Conservation (phyloP, 37 sponge, comb jelly and placozoan species). For the Tethya wilhelma region DNA sequence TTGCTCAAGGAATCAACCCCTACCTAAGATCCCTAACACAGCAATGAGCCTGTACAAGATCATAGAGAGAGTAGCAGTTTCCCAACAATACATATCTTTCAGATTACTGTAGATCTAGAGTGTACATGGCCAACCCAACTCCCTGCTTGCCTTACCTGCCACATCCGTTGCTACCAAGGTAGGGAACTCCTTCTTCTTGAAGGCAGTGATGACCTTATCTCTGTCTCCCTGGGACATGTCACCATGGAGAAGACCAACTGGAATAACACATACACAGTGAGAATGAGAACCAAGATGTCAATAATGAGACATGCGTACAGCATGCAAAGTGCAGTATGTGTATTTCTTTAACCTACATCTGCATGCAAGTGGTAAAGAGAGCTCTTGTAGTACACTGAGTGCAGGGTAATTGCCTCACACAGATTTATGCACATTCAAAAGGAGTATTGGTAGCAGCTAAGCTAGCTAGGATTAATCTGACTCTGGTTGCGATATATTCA, state of each 20-base stretch:
- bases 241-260: conserved; percentile 95
- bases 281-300: not conserved
- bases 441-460: too few relatives aligned
- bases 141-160: conserved; percentile 68
- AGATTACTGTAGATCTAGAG: not conserved
- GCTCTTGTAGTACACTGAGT: not conserved
- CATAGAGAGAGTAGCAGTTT: too few relatives aligned
- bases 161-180: conserved; percentile 96
- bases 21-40: too few relatives aligned
- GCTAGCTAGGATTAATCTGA: too few relatives aligned
- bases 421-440: not conserved
- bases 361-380: not conserved
- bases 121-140: not conserved
- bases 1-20: too few relatives aligned
- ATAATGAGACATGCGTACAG: too few relatives aligned
- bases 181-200: conserved; percentile 87
- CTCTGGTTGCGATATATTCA: too few relatives aligned
- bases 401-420: not conserved
- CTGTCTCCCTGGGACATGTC: conserved; percentile 94
- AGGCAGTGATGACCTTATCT: conserved; percentile 80
- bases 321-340: too few relatives aligned
- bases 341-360: too few relatives aligned
- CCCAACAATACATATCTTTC: not conserved
- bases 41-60: too few relatives aligned
- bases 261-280: not conserved